A percentile compares a stretch with the other conserved stretches of the same genome.
Conservation (phyloP, 2,888 invertebrate genomes). For the Epistrophella euchroma region DNA sequence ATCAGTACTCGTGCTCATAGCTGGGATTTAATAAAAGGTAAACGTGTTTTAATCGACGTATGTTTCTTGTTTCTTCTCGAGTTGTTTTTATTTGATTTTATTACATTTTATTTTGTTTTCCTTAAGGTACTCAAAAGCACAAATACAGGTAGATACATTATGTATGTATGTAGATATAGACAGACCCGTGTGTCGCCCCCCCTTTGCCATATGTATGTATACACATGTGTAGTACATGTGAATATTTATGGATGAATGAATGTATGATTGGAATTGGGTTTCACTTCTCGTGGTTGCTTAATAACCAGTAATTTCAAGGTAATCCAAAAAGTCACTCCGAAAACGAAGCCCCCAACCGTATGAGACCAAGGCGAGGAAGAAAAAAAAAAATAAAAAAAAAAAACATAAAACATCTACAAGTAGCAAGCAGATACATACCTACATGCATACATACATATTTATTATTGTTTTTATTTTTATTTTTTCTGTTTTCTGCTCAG, state of each 20-base stretch:
- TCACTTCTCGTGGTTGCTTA: constrained; percentile 76
- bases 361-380: constrained; percentile 44
- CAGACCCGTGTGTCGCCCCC: constrained; percentile 44
- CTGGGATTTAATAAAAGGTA: constrained; percentile 61
- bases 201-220: constrained; percentile 1
- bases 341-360: constrained; percentile 63
- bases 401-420: constrained; percentile 61
- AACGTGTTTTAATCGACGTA: constrained; percentile 71
- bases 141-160: not conserved
- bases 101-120: constrained; percentile 33
- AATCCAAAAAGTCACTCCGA: constrained; percentile 74
- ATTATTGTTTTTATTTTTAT: constrained; percentile 53
- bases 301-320: constrained; percentile 76
- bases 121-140: constrained; percentile 54
- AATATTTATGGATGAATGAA: constrained; percentile 75
- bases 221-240: constrained; percentile 34
- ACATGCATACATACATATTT: not conserved
- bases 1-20: constrained; percentile 65
- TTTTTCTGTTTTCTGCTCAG: constrained; percentile 56
- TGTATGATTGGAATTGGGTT: constrained; percentile 76
- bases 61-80: constrained; percentile 52
- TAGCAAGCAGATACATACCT: constrained; percentile 59
- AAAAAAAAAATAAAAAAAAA: constrained; percentile 40
- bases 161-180: not conserved
- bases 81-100: constrained; percentile 29